These are phyloP conservation scores for Plodia interpunctella DNA, from an alignment of 1,140 invertebrate species.

Conservation along the genomic window DNA sequence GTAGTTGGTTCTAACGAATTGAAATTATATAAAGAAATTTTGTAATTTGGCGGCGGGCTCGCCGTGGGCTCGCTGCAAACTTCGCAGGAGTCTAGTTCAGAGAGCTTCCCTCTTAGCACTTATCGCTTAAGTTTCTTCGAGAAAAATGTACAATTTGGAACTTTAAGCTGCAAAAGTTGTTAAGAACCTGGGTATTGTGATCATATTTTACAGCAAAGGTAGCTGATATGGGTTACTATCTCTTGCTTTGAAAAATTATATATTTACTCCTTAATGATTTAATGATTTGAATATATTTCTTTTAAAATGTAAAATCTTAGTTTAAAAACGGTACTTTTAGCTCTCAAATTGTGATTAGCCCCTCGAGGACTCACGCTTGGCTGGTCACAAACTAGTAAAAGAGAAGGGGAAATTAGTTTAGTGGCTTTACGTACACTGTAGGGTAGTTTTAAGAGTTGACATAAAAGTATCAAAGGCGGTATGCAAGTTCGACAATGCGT, in stretches of 20 bases:
- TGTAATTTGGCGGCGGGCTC: too few species aligned
- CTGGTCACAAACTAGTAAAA: neutral
- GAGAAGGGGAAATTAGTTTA: neutral
- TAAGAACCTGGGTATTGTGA: neutral
- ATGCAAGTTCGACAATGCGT: neutral
- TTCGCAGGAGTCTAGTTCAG: neutral
- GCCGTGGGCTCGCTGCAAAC: neutral
- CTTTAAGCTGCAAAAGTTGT: neutral
- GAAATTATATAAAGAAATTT: too few species aligned
- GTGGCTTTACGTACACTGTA: neutral
- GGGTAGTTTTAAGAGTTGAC: neutral
- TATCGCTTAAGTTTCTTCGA: neutral
- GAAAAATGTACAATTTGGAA: neutral
- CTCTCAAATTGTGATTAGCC: neutral
- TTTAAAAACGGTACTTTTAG: neutral
- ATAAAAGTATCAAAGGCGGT: neutral
- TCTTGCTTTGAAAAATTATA: too few species aligned
- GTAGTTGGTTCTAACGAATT: too few species aligned
- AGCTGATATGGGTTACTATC: too few species aligned
- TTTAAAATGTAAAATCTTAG: too few species aligned
- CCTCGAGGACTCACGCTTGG: neutral
- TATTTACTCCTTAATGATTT: too few species aligned
- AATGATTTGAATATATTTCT: neutral
- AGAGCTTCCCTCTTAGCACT: neutral
- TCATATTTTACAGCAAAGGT: neutral